Base-by-base conservation (phyloP, 1,140 invertebrate species). In the Parapsyche elsis region DNA sequence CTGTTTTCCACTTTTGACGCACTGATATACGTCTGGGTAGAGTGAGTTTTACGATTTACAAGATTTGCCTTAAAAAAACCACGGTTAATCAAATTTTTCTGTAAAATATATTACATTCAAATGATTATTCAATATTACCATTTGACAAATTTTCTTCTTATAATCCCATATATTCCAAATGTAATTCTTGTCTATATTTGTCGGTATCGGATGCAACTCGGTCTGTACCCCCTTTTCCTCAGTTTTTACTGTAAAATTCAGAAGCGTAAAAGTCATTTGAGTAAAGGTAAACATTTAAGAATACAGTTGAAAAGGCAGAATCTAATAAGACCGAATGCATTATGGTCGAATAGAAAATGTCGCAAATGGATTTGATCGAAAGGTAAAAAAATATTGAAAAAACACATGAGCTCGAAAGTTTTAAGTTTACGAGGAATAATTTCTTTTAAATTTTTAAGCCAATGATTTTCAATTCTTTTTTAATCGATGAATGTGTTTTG, bases 161-260 rank as follows among this genome's bases (percentile, higher is more conserved):
- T 93, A 88, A 81, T 95, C 92, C 94, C 95, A 96, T 79, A 95
- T 88, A 86, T 94, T 94, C 90, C 93, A 95, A 10, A 90, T 90
- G 85, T 95, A 95, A 70, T 91, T 88, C 80, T 90, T 90, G 80
- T 93, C 92, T 59, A 93, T 92, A 44, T 92, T 88, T 7, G 88
- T 84, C 0, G 91, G 90, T 12, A 92, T 84, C 24, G 93, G 91
- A 86, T 95, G 94, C 9, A 91, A 85, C 78, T 94, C 93, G 10
- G 94, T 95, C 87, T 95, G 94, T 21, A 92, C 89, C 19, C 89
- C 90, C 83, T 90, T 91, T 85, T 94, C 89, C 82, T 86, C 89
- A 73, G 87, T 86, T 76, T 88, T 86, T 30, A 84, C 87, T 87
- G 57, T 73, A 82, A 76, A 23, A 19, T 76, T 75, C 84, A 67